phyloP scores from a whole-genome alignment of 2,113 vertebrate species.

The Ranitomeya imitator region DNA sequence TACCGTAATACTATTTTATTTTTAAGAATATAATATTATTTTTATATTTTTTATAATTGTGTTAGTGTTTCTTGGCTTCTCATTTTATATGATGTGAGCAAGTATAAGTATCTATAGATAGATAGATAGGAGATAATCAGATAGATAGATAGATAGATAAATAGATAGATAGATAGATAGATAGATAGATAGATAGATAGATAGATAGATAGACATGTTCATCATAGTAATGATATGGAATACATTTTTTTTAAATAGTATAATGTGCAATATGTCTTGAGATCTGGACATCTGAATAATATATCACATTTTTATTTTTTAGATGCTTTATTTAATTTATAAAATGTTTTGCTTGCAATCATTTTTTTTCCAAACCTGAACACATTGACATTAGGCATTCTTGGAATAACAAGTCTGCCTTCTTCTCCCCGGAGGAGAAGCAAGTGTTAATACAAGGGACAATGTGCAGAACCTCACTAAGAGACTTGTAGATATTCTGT shows the following conservation, averaged over 20 bases:
- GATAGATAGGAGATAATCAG: no score
- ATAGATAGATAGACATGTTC: no score
- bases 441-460: conserved; percentile 9
- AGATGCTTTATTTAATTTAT: not conserved
- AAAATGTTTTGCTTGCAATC: not conserved
- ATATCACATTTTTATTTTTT: not conserved
- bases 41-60: not conserved
- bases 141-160: no score
- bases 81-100: not conserved
- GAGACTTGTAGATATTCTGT: conserved; percentile 4
- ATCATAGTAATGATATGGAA: not conserved
- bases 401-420: not conserved
- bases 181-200: no score
- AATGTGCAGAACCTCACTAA: not conserved
- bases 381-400: not conserved
- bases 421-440: not conserved
- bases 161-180: no score
- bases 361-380: not conserved
- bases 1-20: not conserved
- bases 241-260: not conserved
- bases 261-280: not conserved
- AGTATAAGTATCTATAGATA: no score
- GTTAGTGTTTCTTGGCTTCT: not conserved
- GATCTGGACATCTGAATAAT: not conserved
- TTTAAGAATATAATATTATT: not conserved